Evolutionary conservation across 2,888 invertebrate genomes (phyloP), one percentile per base, ranked within the genome.

Genomic region (Crioceris asparagi): DNA sequence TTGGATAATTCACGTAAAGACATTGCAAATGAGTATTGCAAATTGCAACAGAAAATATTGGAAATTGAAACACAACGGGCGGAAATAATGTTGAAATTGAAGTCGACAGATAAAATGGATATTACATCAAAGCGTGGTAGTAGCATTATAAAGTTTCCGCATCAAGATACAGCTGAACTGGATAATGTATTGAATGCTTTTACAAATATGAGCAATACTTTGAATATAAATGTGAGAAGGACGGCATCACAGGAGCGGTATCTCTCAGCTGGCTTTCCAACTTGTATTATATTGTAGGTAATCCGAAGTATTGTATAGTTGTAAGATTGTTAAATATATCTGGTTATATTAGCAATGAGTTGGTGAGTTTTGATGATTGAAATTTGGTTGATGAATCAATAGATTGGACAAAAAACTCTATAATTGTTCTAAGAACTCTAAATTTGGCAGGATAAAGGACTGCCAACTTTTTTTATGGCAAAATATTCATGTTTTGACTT

Each of bases 1-100:
- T 21, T 54, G 17, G 51, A 51, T 12, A 25, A 37, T 11, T 54
- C 54, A 5, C 47, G 45, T 12, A 47, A 47, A 23, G 45, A 51
- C 35, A 52, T 52, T 12, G 50, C 51, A 3, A 38, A 43, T 5
- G 50, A 52, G 36, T 52, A 54, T 29, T 42, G 38, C 14, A 38
- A 38, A 11, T 30, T 52, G 6, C 50, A 52, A 30, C 35, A 40
- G 11, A 49, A 50, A 26, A 51, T 53, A 23, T 25, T 44, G 4
- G 44, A 43, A 10, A 46, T 51, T 10, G 52, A 50, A 38, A 39
- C 37, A 5, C 43, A 51, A 27, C 48, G 46, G 15, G 43, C 37
- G 5, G 34, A 31, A 6, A 17, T 50, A 10, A 38, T 38, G 17
- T 10, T 44, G 5, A 41, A 36, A 3, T 23, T 38, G 8, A 35